Base-by-base conservation (phyloP, 2,797 vertebrate genomes). In the Helicolenus hilgendorfi region DNA sequence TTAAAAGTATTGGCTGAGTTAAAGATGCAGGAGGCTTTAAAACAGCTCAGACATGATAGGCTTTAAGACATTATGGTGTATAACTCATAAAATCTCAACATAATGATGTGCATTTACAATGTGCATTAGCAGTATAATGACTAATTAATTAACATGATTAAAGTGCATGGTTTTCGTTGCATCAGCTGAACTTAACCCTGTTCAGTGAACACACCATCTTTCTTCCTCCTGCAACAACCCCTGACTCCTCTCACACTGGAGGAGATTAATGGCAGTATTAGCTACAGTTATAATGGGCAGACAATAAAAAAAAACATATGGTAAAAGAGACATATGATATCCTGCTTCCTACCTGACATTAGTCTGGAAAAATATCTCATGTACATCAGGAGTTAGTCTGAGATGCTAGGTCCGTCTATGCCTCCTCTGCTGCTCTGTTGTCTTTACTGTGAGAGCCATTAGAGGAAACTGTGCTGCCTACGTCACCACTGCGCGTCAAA, bases 341-440 rank as follows among this genome's bases (percentile, higher is more conserved):
- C 59, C 2, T 49, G 27, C 62, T 72, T 87, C 96, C 78, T 97
- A 98, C 97, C 97, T 95, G 97, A 96, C 64, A 94, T 85, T 1
- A 96, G 58, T 29, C 94, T 96, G 89, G 94, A 92, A 85, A 97
- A 94, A 93, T 87, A 84, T 82, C 94, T 95, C 94, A 96, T 84
- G 89, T 86, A 96, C 97, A 97, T 97, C 73, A 7, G 92, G 79
- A 82, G 69, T 84, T 79, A 79, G 29, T 89, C 72, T 81, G 31
- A 72, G 24, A 55, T 3, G n/a, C 4, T 18, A 38, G 74, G 13
- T 72, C 62, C 38, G 85, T 88, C 53, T 74, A 77, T 91, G 53
- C 85, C 81, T 93, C 84, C 38, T 15, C 38, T 41, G 29, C 85
- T 60, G 79, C 38, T 80, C 64, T 29, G 68, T 22, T 22, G 68